Conservation (phyloP, 2,888 invertebrate genomes). For the Synanthedon vespiformis region DNA sequence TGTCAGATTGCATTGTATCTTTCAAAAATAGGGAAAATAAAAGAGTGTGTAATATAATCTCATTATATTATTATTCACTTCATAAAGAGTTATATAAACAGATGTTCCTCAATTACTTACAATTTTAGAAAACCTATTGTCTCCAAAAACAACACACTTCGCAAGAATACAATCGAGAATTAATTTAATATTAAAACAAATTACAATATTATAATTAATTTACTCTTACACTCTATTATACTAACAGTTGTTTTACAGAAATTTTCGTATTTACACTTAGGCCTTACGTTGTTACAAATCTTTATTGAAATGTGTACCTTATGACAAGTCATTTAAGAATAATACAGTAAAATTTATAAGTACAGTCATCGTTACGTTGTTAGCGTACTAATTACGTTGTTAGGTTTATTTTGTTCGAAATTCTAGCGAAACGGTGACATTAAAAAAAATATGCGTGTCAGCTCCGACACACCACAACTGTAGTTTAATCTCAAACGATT, state of each 20-base stretch:
- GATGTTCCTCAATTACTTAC: slow-evolving; percentile 13
- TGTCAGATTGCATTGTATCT: no score
- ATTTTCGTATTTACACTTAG: slow-evolving; percentile 18
- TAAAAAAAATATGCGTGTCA: no score
- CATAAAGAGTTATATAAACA: slow-evolving; percentile 39
- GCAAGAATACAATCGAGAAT: background rate
- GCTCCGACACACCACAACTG: no score
- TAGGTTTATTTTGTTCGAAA: no score
- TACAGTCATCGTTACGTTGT: no score
- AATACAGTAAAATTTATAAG: no score
- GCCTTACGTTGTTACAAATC: slow-evolving; percentile 31
- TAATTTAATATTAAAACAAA: background rate
- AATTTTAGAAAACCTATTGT: background rate
- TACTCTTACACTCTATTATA: no score
- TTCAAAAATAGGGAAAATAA: background rate
- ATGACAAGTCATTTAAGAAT: no score
- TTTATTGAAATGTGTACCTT: no score
- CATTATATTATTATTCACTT: slow-evolving; percentile 32
- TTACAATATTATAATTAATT: background rate
- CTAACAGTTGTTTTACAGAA: background rate
- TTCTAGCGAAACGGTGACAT: no score
- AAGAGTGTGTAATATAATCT: background rate
- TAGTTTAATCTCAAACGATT: no score
- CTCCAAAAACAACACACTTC: background rate
- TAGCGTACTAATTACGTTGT: no score